Conservation (phyloP, 2,888 invertebrate species). For the Drosophila multiciliata region DNA sequence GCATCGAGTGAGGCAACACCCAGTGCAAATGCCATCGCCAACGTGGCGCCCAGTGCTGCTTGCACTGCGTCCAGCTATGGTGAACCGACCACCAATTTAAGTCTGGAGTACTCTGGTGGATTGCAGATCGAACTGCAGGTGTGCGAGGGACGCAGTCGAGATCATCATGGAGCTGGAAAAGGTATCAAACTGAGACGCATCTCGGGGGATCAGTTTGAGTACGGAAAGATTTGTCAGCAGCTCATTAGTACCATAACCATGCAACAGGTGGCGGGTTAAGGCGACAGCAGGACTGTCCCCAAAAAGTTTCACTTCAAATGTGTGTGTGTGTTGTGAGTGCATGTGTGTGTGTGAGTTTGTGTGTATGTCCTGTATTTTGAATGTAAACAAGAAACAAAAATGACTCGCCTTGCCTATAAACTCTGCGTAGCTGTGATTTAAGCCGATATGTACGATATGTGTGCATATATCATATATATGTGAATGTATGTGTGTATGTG, state of each 20-base stretch:
- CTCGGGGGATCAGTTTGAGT: slow-evolving; percentile 94
- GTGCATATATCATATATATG: slow-evolving; percentile 22
- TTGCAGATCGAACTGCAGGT: slow-evolving; percentile 94
- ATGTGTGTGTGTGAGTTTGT: not conserved
- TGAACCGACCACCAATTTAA: slow-evolving; percentile 86
- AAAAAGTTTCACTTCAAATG: not conserved
- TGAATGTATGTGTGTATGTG: slow-evolving; percentile 22
- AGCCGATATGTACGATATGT: slow-evolving; percentile 56
- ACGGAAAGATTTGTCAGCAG: slow-evolving; percentile 94
- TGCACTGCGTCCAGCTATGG: slow-evolving; percentile 14
- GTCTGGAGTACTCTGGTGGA: slow-evolving; percentile 92
- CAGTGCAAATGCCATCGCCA: slow-evolving; percentile 38
- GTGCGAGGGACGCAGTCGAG: slow-evolving; percentile 88
- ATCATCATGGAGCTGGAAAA: slow-evolving; percentile 88
- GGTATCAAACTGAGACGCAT: slow-evolving; percentile 94
- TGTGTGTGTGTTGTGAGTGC: slow-evolving; percentile 6
- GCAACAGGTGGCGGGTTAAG: slow-evolving; percentile 84
- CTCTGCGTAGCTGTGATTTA: slow-evolving; percentile 76
- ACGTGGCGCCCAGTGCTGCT: not conserved
- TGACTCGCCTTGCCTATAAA: slow-evolving; percentile 73
- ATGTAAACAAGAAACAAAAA: slow-evolving; percentile 34
- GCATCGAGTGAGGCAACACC: slow-evolving; percentile 57
- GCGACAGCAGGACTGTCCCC: slow-evolving; percentile 39
- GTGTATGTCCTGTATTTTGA: slow-evolving; percentile 30
- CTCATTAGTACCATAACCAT: slow-evolving; percentile 94